phyloP scores from a whole-genome alignment of 2,888 invertebrate genomes.

The Conistra vaccinii region DNA sequence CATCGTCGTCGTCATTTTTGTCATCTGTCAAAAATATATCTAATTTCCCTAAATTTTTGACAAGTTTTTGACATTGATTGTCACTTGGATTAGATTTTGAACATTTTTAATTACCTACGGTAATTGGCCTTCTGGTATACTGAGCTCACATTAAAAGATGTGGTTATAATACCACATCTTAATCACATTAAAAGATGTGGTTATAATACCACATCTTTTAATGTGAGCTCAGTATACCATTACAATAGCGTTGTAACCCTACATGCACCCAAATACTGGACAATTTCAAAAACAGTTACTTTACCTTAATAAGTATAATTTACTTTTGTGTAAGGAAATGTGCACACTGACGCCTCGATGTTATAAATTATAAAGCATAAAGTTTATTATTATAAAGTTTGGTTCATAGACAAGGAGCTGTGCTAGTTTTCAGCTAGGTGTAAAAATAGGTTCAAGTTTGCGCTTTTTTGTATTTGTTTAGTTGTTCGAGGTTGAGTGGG shows the following conservation, averaged over 20 bases:
- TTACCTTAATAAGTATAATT: background rate
- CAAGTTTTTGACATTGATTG: background rate
- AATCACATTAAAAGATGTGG: no score
- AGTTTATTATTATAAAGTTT: no score
- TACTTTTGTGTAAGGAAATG: background rate
- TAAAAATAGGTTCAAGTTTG: background rate
- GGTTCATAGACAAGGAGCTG: background rate
- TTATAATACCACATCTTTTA: no score
- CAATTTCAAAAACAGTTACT: background rate
- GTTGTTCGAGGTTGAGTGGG: background rate
- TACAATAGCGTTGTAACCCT: no score
- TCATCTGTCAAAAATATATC: background rate
- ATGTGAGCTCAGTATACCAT: no score
- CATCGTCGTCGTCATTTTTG: no score
- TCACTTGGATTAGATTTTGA: background rate
- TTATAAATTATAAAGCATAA: no score
- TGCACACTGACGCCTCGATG: background rate
- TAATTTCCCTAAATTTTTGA: background rate
- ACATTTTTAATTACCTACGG: background rate
- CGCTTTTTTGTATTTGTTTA: background rate
- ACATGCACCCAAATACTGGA: background rate
- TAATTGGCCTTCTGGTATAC: background rate
- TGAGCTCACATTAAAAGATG: background rate
- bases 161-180: no score
- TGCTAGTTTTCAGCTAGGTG: background rate